Conservation (phyloP, 2,888 invertebrate species). For the Pyrocoelia pectoralis region DNA sequence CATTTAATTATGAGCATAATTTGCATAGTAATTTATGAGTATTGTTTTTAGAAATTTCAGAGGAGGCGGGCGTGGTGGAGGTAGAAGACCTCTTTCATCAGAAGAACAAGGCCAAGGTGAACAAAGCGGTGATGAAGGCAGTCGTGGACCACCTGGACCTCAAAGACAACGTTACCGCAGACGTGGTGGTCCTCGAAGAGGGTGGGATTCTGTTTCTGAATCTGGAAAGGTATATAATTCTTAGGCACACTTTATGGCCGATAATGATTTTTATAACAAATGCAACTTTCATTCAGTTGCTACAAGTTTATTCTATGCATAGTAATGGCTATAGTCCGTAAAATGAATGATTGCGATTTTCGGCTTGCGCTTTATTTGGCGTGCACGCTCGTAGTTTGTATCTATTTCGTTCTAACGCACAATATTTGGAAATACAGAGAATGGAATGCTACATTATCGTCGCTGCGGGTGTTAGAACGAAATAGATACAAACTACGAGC, state of each 20-base stretch:
- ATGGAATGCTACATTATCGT: too few species aligned
- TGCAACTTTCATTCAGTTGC: background rate
- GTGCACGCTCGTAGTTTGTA: too few species aligned
- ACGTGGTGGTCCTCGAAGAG: constrained; percentile 58
- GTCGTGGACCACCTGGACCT: constrained; percentile 58
- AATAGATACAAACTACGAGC: too few species aligned
- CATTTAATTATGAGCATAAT: background rate
- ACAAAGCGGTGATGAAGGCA: constrained; percentile 57
- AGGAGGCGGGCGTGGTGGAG: constrained; percentile 71
- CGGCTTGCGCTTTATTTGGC: too few species aligned
- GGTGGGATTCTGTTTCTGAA: constrained; percentile 58
- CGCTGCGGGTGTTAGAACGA: too few species aligned
- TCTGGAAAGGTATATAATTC: constrained; percentile 45
- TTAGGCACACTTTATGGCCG: too few species aligned
- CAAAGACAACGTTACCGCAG: constrained; percentile 56
- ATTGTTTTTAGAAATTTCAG: constrained; percentile 65
- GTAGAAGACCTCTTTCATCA: constrained; percentile 64
- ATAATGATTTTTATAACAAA: too few species aligned
- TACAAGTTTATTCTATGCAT: too few species aligned
- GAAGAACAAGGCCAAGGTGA: constrained; percentile 60
- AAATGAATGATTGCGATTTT: too few species aligned
- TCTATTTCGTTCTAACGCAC: too few species aligned
- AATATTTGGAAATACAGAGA: too few species aligned
- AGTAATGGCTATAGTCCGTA: too few species aligned
- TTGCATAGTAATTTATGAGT: constrained; percentile 1